Conservation (phyloP, 2,888 invertebrate genomes). For the Calliphora vomitoria region DNA sequence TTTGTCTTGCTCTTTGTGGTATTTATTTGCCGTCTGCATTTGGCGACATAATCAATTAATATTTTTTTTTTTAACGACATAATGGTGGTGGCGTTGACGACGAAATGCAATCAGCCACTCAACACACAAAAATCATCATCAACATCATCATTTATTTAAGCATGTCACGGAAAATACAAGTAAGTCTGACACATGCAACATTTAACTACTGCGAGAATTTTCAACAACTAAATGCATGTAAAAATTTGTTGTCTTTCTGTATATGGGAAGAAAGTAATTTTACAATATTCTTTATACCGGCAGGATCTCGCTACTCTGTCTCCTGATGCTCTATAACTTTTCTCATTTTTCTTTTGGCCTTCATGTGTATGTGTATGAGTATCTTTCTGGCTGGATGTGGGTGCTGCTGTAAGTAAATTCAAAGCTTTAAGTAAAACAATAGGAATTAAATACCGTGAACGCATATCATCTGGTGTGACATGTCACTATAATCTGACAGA, state of each 20-base stretch:
- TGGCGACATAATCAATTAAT: constrained; percentile 67
- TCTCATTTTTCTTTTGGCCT: constrained; percentile 9
- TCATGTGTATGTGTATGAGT: neutral
- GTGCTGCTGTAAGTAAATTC: constrained; percentile 22
- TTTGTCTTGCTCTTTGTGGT: constrained; percentile 45
- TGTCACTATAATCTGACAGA: constrained; percentile 83
- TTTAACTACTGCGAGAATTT: constrained; percentile 37
- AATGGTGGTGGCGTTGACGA: constrained; percentile 38
- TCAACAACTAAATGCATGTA: neutral
- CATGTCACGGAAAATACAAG: constrained; percentile 56
- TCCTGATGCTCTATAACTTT: neutral
- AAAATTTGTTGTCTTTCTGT: neutral
- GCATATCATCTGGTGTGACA: constrained; percentile 78
- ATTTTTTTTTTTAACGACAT: constrained; percentile 45
- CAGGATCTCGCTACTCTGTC: neutral
- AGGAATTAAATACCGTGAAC: constrained; percentile 72
- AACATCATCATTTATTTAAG: constrained; percentile 60
- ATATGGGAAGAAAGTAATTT: neutral
- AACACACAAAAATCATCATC: constrained; percentile 59
- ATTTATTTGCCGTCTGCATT: constrained; percentile 58
- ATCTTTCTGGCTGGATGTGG: neutral
- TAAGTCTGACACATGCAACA: constrained; percentile 41
- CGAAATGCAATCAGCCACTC: constrained; percentile 67
- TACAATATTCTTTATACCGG: neutral
- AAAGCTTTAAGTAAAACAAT: constrained; percentile 69